Percentiles rank a stretch among this genome's conserved stretches.
These are phyloP conservation scores for Glaucidium brasilianum DNA, from an alignment of 2,113 vertebrate genomes.

Conservation along the genomic window DNA sequence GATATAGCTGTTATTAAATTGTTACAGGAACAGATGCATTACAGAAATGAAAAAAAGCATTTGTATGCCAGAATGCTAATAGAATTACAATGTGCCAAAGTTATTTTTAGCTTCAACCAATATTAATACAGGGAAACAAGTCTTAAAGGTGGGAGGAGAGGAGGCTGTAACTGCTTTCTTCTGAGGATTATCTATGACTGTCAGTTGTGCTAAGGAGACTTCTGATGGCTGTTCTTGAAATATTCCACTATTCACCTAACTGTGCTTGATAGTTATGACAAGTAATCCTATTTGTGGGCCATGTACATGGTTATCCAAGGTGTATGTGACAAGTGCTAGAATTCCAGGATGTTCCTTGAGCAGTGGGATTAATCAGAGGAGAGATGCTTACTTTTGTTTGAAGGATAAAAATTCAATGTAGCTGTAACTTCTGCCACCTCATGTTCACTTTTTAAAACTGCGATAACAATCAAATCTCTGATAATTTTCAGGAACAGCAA, in stretches of 20 bases:
- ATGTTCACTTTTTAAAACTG: background rate
- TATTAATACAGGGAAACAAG: conserved; percentile 1
- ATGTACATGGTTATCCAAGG: background rate
- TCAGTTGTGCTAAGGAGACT: background rate
- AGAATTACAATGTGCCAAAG: background rate
- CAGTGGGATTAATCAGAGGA: background rate
- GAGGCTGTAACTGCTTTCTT: background rate
- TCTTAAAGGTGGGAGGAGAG: conserved; percentile 16
- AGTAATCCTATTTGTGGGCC: no score
- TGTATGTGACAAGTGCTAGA: background rate
- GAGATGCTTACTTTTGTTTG: background rate
- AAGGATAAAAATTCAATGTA: background rate
- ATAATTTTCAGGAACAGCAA: background rate
- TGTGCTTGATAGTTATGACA: background rate
- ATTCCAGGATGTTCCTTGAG: background rate
- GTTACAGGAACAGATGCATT: background rate
- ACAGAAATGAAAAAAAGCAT: background rate
- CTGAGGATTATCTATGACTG: background rate
- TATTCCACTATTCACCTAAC: background rate
- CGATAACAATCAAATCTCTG: background rate
- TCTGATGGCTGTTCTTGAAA: background rate
- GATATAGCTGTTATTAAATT: conserved; percentile 33
- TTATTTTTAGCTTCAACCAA: conserved; percentile 1
- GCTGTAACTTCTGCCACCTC: background rate
- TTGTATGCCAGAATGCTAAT: conserved; percentile 17